Percentiles rank a stretch among this genome's conserved stretches.
phyloP scores from a whole-genome alignment of 2,113 vertebrate species.

The Cyanoliseus patagonus region DNA sequence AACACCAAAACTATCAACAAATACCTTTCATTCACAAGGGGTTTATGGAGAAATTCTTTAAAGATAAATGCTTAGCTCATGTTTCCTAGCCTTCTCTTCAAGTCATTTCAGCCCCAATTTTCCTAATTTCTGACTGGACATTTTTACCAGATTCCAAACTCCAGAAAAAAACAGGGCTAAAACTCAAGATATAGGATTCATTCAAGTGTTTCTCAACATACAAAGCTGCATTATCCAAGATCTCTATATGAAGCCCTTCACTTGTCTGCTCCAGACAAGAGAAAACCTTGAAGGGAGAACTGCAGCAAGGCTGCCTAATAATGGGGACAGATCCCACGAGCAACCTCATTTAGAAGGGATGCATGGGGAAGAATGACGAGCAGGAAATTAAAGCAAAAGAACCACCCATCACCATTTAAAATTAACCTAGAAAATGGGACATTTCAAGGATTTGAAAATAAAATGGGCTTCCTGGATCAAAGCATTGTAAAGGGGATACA shows the following conservation, averaged over 20 bases:
- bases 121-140: background rate
- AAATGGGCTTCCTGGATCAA: constrained; percentile 45
- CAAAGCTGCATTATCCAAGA: background rate
- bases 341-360: background rate
- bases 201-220: background rate
- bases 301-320: background rate
- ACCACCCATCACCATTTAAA: background rate
- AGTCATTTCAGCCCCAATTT: background rate
- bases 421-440: constrained; percentile 30
- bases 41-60: background rate
- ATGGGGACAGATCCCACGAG: background rate
- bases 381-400: constrained; percentile 48
- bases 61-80: background rate
- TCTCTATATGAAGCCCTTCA: background rate
- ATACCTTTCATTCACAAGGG: background rate
- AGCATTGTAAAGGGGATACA: background rate
- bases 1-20: background rate
- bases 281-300: background rate
- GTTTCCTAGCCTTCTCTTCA: background rate
- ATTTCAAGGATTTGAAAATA: constrained; percentile 48
- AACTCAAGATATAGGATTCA: background rate
- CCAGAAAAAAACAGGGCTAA: background rate
- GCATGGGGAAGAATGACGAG: background rate
- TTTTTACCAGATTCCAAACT: background rate
- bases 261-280: background rate